Base-by-base conservation (phyloP, 2,113 vertebrate genomes). In the Puffinus mauretanicus region DNA sequence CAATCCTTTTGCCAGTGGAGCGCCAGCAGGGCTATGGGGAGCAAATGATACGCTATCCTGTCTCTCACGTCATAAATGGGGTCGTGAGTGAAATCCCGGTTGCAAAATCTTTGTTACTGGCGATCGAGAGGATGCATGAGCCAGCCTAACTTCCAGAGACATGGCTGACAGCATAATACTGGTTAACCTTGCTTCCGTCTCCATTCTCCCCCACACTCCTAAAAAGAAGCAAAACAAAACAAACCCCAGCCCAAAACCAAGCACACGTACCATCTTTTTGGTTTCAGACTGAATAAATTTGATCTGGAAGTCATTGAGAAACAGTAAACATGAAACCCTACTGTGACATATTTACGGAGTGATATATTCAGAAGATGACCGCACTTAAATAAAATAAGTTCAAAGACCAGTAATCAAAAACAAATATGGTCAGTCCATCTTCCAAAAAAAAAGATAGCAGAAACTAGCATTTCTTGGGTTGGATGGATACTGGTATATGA, bases 231-330 rank as follows among this genome's bases (percentile, higher is more conserved):
- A 94, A 86, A 96, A 17, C 75, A 94, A 96, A 96, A 64, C 81
- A 96, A 96, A 91, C n/a, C 67, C 83, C 36, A 89, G 86, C 66
- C 87, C 76, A 86, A 94, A 95, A 60, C 86, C 83, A 91, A 94
- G 76, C 10, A 55, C 58, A 91, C 0, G 36, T 80, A 95, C 81
- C 62, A 91, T 91, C 84, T 70, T 93, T 89, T 80, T 88, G 55
- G 89, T 93, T 94, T 94, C 42, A 85, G 91, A 82, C 78, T 14
- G 86, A 79, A 85, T 87, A 77, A 69, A 88, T 97, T 93, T 95
- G 91, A 90, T 97, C 96, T 97, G 97, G 94, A 97, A 97, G 73
- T 94, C 87, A 95, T 93, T 97, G 96, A 97, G 87, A 94, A 93
- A 80, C 94, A 95, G 82, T 90, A 95, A 96, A 94, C 95, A 95